Conservation (phyloP, 2,888 invertebrate species). For the Hypercompe scribonia region DNA sequence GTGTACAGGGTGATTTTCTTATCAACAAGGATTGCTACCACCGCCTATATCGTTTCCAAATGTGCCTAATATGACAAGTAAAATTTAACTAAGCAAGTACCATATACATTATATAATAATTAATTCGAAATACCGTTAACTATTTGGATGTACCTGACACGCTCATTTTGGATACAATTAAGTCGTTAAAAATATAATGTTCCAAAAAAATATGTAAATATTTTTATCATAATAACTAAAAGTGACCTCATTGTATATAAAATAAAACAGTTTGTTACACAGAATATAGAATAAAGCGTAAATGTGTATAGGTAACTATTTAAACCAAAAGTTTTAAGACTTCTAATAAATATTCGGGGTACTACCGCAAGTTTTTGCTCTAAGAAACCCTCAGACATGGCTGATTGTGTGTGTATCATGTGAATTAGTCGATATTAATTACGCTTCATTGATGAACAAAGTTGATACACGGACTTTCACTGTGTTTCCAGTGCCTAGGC, state of each 20-base stretch:
- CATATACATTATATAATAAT: not conserved
- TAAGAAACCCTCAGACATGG: not conserved
- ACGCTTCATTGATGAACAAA: conserved; percentile 43
- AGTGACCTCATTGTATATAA: not conserved
- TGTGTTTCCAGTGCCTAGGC: conserved; percentile 56
- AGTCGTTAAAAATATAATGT: not conserved
- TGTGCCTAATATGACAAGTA: not conserved
- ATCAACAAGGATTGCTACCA: not conserved
- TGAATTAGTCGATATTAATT: conserved; percentile 37
- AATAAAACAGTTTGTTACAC: not conserved
- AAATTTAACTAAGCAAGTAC: not conserved
- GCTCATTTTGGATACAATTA: not conserved
- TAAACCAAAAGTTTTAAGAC: not conserved
- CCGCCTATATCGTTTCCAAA: not conserved
- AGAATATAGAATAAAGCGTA: not conserved
- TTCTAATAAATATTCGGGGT: not conserved
- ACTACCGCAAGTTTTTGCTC: not conserved
- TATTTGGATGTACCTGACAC: not conserved
- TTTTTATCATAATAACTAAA: not conserved
- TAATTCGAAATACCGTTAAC: not conserved
- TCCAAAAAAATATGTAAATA: not conserved
- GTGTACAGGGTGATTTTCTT: not conserved
- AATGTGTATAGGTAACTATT: not conserved
- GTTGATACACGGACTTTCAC: conserved; percentile 59
- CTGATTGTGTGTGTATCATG: conserved; percentile 9